A percentile compares a stretch with the other conserved stretches of the same genome.
Conservation (phyloP, 2,113 vertebrate species). For the Melierax canorus region DNA sequence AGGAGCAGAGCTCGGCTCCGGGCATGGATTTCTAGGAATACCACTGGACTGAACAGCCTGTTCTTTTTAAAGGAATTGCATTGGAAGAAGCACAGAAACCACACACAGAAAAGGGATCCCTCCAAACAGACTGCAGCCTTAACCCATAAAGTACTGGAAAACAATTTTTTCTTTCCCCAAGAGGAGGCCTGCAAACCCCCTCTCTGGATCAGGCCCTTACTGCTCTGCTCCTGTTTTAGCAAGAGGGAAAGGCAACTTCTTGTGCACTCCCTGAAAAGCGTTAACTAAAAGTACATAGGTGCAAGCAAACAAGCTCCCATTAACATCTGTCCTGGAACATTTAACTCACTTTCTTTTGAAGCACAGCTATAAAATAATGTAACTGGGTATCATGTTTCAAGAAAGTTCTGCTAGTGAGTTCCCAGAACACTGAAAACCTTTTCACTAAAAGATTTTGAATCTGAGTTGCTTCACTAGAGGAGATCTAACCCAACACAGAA, state of each 20-base stretch:
- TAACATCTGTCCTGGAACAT: neutral
- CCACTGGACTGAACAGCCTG: neutral
- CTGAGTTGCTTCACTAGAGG: neutral
- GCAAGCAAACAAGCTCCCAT: neutral
- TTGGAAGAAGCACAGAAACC: neutral
- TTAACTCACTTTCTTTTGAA: neutral
- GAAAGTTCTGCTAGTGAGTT: neutral
- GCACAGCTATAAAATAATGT: rapidly evolving
- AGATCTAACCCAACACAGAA: rapidly evolving
- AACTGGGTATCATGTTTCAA: rapidly evolving
- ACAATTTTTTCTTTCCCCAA: rapidly evolving
- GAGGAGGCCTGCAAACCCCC: neutral
- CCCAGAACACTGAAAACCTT: neutral
- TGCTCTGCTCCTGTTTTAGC: neutral
- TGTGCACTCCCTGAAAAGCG: neutral
- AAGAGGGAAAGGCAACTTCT: neutral
- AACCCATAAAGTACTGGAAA: neutral
- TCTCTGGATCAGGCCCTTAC: neutral
- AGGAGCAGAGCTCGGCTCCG: neutral
- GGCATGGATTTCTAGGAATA: neutral
- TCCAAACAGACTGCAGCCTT: neutral
- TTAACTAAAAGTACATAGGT: neutral
- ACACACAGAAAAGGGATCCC: neutral
- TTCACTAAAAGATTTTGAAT: rapidly evolving
- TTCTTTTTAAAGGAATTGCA: neutral